Evolutionary conservation across 2,888 invertebrate species (phyloP).

Genomic region (Tinea semifulvella): DNA sequence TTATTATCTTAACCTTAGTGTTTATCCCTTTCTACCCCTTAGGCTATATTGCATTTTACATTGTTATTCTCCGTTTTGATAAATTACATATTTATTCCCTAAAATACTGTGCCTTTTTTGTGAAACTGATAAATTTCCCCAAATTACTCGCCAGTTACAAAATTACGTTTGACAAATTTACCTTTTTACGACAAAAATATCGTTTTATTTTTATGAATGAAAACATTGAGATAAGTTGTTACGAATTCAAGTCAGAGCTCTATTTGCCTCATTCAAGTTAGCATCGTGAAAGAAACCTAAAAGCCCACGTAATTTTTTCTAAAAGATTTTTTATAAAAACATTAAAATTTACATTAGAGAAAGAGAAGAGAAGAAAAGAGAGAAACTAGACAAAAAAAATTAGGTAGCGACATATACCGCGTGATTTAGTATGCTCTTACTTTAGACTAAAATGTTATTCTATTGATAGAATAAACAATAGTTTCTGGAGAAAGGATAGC

Average conservation of each 20-base stretch:
- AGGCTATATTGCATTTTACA: not conserved
- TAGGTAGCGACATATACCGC: too few species aligned
- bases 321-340: slow-evolving; percentile 1
- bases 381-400: too few species aligned
- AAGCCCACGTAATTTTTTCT: not conserved
- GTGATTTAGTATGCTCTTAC: too few species aligned
- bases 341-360: too few species aligned
- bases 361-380: too few species aligned
- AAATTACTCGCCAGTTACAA: not conserved
- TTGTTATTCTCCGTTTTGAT: not conserved
- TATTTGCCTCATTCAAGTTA: slow-evolving; percentile 22
- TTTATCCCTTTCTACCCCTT: not conserved
- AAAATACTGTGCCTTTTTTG: slow-evolving; percentile 3
- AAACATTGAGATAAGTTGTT: slow-evolving; percentile 3
- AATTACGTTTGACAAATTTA: not conserved
- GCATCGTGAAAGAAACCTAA: not conserved
- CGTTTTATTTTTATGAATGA: not conserved
- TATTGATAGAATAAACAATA: too few species aligned
- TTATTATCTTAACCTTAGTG: too few species aligned
- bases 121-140: not conserved
- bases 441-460: too few species aligned
- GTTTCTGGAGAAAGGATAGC: too few species aligned
- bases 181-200: not conserved
- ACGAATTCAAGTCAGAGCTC: slow-evolving; percentile 12
- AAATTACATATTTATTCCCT: not conserved